Evolutionary conservation across 2,113 vertebrate genomes (phyloP), one percentile per base, ranked within the genome.

Genomic region (Malurus alboscapulatus): DNA sequence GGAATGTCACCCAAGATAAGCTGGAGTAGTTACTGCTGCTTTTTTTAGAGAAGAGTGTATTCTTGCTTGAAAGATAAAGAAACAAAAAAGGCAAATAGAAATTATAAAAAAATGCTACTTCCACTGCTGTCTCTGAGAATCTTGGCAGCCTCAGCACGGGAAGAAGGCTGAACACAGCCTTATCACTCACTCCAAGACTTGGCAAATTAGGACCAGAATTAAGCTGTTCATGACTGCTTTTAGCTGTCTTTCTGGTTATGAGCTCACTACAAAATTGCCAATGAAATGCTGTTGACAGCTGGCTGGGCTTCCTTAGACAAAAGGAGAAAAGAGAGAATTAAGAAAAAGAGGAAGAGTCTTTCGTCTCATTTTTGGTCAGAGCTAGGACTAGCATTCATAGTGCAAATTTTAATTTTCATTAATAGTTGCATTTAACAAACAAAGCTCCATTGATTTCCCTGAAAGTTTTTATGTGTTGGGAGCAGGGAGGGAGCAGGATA

Each of bases 191-290:
- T 88, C 73, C 80, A 92, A 92, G 88, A 59, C 76, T 72, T 95
- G 90, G 88, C 76, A 94, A 96, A 95, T 90, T 84, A 93, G 36
- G 73, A 84, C 47, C 67, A 92, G 44, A 59, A 90, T 94, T 90
- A 95, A 93, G 47, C 83, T 92, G 73, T 94, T 94, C 82, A 88
- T 80, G 86, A 75, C 88, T 94, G 68, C 36, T 95, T 93, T 90
- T 93, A 90, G 68, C 73, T 68, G 20, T 74, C 69, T 68, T 84
- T 92, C 87, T 78, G 45, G 65, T 93, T 92, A 63, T 44, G 48
- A 92, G 40, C 90, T 95, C 72, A 45, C 83, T 86, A 66, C 57
- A 81, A 62, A 80, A 86, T 92, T 94, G 88, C 54, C 57, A 67
- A 7, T 74, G 59, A 93, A 88, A 84, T 74, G 51, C 40, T 87